phyloP scores from a whole-genome alignment of 2,113 vertebrate species.

The Tympanuchus pallidicinctus region DNA sequence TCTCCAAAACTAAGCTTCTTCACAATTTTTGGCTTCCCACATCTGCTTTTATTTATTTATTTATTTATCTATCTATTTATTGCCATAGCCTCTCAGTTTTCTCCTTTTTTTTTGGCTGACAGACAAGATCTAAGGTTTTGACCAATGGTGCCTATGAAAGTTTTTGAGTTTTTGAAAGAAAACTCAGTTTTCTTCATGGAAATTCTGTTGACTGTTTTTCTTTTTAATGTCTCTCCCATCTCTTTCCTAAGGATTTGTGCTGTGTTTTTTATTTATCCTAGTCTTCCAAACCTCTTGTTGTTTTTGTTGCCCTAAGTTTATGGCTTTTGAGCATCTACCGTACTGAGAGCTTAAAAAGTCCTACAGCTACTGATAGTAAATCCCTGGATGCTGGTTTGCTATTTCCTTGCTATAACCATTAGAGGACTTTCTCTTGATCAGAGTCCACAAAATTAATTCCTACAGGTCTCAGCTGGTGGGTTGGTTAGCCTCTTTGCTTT shows the following conservation, averaged over 20 bases:
- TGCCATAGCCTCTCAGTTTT: not conserved
- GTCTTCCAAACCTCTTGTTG: not conserved
- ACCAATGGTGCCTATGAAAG: not conserved
- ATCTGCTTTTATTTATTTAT: not conserved
- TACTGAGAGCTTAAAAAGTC: not conserved
- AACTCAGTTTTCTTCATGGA: not conserved
- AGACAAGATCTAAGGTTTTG: not conserved
- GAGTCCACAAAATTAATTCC: not conserved
- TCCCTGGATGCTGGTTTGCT: not conserved
- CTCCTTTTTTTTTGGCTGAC: slow-evolving; percentile 19
- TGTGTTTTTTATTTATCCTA: not conserved
- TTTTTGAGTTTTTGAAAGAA: not conserved
- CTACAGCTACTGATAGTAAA: not conserved
- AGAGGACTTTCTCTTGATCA: not conserved
- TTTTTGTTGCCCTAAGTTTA: not conserved
- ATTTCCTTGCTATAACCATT: not conserved
- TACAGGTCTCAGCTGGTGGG: not conserved
- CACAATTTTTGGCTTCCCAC: not conserved
- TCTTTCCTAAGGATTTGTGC: not conserved
- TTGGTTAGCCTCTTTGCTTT: not conserved
- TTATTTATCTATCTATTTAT: not conserved
- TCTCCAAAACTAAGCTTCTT: not conserved
- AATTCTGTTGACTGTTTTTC: not conserved
- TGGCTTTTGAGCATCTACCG: not conserved
- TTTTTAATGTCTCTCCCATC: not conserved